Evolutionary conservation across 2,888 invertebrate species (phyloP).

Genomic region (Nemurella pictetii): DNA sequence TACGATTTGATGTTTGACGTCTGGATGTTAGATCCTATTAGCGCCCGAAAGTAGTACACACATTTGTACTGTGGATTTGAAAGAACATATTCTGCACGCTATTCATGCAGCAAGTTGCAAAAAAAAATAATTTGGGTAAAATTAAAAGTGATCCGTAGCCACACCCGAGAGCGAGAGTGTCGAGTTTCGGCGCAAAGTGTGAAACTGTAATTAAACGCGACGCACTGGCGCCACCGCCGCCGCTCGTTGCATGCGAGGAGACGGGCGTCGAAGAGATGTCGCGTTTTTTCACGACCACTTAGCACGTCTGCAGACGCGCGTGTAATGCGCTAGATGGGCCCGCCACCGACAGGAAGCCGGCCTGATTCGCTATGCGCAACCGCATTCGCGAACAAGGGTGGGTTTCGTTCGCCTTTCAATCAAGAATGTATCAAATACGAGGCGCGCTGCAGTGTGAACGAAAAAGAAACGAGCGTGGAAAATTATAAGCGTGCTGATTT

Average conservation of each 20-base stretch:
- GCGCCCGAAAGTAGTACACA: no score
- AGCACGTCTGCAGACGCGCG: not conserved
- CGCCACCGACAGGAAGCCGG: not conserved
- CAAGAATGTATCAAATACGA: not conserved
- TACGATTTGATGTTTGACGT: no score
- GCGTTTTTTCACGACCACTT: not conserved
- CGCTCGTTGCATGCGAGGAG: no score
- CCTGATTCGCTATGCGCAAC: not conserved
- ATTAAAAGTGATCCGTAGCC: not conserved
- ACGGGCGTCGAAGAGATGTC: not conserved
- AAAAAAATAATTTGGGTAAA: not conserved
- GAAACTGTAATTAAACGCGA: not conserved
- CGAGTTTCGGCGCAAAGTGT: not conserved
- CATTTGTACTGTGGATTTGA: no score
- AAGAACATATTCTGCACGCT: no score
- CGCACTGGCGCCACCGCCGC: not conserved
- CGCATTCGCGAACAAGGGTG: not conserved
- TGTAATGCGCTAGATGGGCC: not conserved
- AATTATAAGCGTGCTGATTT: constrained; percentile 8
- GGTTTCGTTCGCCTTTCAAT: not conserved
- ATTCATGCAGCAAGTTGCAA: not conserved
- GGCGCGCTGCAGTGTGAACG: not conserved
- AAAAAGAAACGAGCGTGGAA: not conserved
- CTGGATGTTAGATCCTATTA: no score
- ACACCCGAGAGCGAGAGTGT: not conserved